Base-by-base conservation (phyloP, 2,888 invertebrate genomes). In the Pecten maximus region DNA sequence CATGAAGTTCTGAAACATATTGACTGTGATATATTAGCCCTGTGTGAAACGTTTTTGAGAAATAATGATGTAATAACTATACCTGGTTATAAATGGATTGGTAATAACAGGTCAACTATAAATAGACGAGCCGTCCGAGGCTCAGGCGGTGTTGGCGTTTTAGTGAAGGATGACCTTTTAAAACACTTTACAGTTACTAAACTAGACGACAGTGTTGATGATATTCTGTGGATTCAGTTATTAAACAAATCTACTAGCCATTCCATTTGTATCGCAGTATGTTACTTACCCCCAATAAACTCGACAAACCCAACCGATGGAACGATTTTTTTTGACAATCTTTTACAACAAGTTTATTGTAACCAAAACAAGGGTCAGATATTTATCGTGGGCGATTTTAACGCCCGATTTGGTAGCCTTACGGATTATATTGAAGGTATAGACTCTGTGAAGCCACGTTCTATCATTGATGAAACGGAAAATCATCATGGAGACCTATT, bases 41-140 rank as follows among this genome's bases (percentile, higher is more conserved):
- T 89, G n/a, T 35, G 60, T 40, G 89, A 89, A 87, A 89, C 89
- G 2, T 87, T 87, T 89, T 87, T 89, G n/a, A 15, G 89, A 35
- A 48, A 40, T 19, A 39, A 89, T 48, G 87, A 89, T 44, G 50
- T 28, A 35, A 19, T 89, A 12, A 35, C 19, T 35, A 39, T 60
- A 40, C 40, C 44, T 40, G 89, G 87, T 28, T 87, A 40, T 35
- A 89, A 40, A 87, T 89, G 40, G 40, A 40, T 23, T 87, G 48
- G 50, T 74, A 48, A 87, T n/a, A n/a, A n/a, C n/a, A n/a, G n/a
- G n/a, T n/a, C n/a, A n/a, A n/a, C n/a, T n/a, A n/a, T n/a, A n/a
- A n/a, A n/a, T n/a, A n/a, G n/a, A n/a, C n/a, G 60, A 39, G 89
- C 87, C 15, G 87, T 40, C n/a, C n/a, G 89, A 87, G 48, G 89